Base-by-base conservation (phyloP, 2,797 vertebrate genomes). In the Petrocephalus sullivani region DNA sequence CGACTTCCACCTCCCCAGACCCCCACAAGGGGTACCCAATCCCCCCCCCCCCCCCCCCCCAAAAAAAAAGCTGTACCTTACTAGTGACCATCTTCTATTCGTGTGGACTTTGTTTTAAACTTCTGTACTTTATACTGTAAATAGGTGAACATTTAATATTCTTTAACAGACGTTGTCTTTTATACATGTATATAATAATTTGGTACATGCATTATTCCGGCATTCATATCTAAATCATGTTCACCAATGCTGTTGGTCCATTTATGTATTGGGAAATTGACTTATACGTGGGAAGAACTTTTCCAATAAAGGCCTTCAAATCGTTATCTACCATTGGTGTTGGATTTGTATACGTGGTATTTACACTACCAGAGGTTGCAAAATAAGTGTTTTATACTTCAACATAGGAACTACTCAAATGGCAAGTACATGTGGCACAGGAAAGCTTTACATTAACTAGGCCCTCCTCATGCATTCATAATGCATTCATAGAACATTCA, bases 171-270 rank as follows among this genome's bases (percentile, higher is more conserved):
- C 28, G 75, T 89, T 94, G 93, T 93, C 92, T 95, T 94, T 94
- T 94, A 94, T 91, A 89, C 89, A 6, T 92, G 94, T 95, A 95
- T 94, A 95, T 96, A 95, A 93, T 95, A 95, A 89, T 96, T 90
- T 95, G 95, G 92, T 89, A 90, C 87, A 85, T 81, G 23, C 86
- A 84, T 90, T 88, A 90, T 94, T 94, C 92, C 93, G 92, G 89
- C 87, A 90, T 90, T 91, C 21, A 90, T 88, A 90, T 89, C 88
- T 41, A 87, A 86, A 57, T 87, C 88, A 87, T 19, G 67, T 46
- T 78, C 37, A 78, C 33, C 28, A 16, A 61, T 87, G 33, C 64
- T 86, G 28, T 83, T 5, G 14, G 49, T 87, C 61, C 61, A 89
- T 71, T 37, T 71, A 14, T 67, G 58, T 54, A 85, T 56, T 86